Percentiles rank a stretch among this genome's conserved stretches.
Evolutionary conservation across 1,140 invertebrate species (phyloP).

Genomic region (Calliphora vicina): DNA sequence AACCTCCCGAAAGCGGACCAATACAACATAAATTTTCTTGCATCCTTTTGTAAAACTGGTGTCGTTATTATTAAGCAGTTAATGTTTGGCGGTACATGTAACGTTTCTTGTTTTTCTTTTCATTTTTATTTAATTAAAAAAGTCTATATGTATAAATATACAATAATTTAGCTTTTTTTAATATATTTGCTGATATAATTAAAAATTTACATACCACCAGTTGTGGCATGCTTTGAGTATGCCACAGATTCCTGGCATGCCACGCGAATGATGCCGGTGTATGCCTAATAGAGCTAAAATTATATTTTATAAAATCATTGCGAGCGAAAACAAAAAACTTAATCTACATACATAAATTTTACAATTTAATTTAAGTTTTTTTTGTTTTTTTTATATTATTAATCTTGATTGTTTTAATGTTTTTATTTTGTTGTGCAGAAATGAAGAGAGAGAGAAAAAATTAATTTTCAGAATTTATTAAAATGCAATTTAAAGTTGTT

Average conservation of each 20-base stretch:
- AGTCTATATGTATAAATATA: too few relatives aligned
- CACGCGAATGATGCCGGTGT: too few relatives aligned
- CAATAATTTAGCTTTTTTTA: too few relatives aligned
- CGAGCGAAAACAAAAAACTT: not conserved
- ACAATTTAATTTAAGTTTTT: not conserved
- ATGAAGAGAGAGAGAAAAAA: not conserved
- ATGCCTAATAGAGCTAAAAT: not conserved
- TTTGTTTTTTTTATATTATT: not conserved
- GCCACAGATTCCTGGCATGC: not conserved
- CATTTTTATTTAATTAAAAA: too few relatives aligned
- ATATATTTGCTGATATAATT: too few relatives aligned
- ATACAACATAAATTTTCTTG: too few relatives aligned
- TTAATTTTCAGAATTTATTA: slow-evolving; percentile 6
- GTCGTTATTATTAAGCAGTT: too few relatives aligned
- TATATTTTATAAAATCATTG: not conserved
- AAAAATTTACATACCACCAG: not conserved
- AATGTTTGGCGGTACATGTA: too few relatives aligned
- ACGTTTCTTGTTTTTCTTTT: too few relatives aligned
- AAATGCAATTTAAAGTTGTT: not conserved
- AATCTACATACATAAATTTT: not conserved
- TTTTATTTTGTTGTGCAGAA: not conserved
- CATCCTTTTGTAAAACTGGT: too few relatives aligned
- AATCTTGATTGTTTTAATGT: not conserved
- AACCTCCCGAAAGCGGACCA: too few relatives aligned
- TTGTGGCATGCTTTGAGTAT: not conserved